Evolutionary conservation across 53 echinoderm and acorn worm species (phyloP).

Genomic region (Actinopyga echinites): DNA sequence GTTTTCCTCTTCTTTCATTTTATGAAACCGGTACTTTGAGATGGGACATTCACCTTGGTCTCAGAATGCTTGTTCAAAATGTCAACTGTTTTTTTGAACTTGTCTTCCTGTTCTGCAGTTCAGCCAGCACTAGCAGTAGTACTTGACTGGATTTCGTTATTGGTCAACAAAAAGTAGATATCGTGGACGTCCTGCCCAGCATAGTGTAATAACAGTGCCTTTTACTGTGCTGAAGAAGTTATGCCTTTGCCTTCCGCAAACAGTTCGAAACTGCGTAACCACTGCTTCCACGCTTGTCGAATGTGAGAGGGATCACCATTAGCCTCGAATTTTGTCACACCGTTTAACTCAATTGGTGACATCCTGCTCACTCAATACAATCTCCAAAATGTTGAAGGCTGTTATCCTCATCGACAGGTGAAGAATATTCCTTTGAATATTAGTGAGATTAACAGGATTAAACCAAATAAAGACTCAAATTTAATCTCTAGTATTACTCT

Average conservation of each 20-base stretch:
- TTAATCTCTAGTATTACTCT: too few species aligned
- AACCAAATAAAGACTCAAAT: too few species aligned
- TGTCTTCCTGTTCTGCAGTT: too few species aligned
- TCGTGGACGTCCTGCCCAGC: conserved; percentile 58
- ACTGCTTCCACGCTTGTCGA: conserved; percentile 43
- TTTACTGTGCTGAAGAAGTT: conserved; percentile 9
- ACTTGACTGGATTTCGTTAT: background rate
- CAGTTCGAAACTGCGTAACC: conserved; percentile 47
- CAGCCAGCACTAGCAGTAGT: too few species aligned
- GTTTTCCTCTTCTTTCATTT: conserved; percentile 40
- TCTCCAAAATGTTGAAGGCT: background rate
- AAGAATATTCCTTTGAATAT: too few species aligned
- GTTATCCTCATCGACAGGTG: background rate
- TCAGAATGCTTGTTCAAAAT: conserved; percentile 46
- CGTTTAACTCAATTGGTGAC: background rate
- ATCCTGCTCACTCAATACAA: background rate
- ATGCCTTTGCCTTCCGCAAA: conserved; percentile 44
- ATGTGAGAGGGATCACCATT: background rate
- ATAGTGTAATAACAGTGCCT: conserved; percentile 55
- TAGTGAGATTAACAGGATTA: too few species aligned
- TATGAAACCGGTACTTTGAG: conserved; percentile 44
- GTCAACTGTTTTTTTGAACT: conserved; percentile 3
- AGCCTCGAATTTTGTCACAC: background rate
- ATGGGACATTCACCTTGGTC: conserved; percentile 47
- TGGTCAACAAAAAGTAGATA: conserved; percentile 28